Conservation (phyloP, 2,888 invertebrate species). For the Serrognathus titanus region DNA sequence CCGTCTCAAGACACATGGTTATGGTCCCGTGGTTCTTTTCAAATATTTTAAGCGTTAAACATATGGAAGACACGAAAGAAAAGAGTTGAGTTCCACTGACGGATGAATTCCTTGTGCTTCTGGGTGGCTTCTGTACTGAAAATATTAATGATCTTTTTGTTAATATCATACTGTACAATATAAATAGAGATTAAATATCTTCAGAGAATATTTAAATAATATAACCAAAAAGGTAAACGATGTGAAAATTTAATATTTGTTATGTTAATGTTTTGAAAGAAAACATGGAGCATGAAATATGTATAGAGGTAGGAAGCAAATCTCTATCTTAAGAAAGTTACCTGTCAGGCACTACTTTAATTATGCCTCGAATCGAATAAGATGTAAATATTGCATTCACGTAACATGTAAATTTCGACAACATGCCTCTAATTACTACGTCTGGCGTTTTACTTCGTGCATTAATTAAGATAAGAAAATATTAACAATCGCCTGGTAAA, state of each 20-base stretch:
- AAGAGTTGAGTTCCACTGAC: conserved; percentile 15
- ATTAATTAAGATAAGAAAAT: conserved; percentile 15
- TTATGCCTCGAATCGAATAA: too few relatives aligned
- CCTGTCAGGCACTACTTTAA: too few relatives aligned
- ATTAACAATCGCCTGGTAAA: neutral
- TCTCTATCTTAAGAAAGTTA: too few relatives aligned
- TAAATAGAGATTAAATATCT: too few relatives aligned
- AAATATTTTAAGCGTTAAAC: conserved; percentile 37
- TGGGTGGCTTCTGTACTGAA: conserved; percentile 30
- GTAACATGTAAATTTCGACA: conserved; percentile 14
- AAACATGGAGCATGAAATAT: too few relatives aligned
- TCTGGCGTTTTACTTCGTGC: neutral
- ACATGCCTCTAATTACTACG: conserved; percentile 5
- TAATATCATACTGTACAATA: too few relatives aligned
- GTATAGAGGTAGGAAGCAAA: too few relatives aligned
- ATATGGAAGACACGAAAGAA: conserved; percentile 22
- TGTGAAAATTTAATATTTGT: too few relatives aligned
- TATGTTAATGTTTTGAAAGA: too few relatives aligned
- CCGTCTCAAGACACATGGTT: conserved; percentile 34
- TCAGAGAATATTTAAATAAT: too few relatives aligned
- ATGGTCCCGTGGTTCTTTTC: conserved; percentile 35
- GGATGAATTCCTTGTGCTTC: conserved; percentile 24
- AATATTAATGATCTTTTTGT: conserved; percentile 16
- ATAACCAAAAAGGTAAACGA: too few relatives aligned
- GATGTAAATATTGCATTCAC: too few relatives aligned